These are phyloP conservation scores for Antennarius maculatus DNA, from an alignment of 2,797 vertebrate genomes.

Conservation along the genomic window DNA sequence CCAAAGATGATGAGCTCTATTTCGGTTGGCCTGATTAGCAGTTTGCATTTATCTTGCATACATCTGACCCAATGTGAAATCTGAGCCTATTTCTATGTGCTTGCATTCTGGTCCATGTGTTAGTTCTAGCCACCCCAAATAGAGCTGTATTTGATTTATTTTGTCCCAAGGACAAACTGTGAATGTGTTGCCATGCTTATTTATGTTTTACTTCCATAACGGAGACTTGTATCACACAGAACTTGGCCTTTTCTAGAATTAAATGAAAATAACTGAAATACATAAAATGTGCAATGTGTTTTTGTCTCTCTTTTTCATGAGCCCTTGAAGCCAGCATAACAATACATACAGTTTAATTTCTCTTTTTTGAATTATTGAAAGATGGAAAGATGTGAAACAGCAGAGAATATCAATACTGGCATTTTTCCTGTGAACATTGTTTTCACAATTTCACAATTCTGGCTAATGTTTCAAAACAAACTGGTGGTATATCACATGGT, in stretches of 20 bases:
- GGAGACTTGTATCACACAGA: no score
- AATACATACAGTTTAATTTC: constrained; percentile 1
- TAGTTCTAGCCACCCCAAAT: background rate
- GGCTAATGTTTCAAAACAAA: no score
- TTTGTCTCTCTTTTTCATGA: background rate
- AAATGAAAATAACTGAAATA: background rate
- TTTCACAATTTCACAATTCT: no score
- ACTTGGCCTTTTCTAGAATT: no score
- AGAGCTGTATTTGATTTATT: no score
- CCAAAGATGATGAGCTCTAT: constrained; percentile 76
- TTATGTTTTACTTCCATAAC: no score
- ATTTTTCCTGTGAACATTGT: no score
- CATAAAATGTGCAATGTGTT: background rate
- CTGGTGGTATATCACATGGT: no score
- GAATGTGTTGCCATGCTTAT: no score
- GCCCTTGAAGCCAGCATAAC: constrained; percentile 21
- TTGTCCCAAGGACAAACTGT: no score
- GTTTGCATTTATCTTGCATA: constrained; percentile 67
- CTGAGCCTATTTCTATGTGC: constrained; percentile 41
- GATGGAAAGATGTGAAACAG: no score
- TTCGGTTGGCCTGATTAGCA: constrained; percentile 77
- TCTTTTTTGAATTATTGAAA: constrained; percentile 5
- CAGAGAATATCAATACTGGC: no score
- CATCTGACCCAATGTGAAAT: constrained; percentile 57
- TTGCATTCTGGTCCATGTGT: background rate